These are phyloP conservation scores for Zaprionus tsacasi DNA, from an alignment of 1,140 invertebrate species.

Conservation along the genomic window DNA sequence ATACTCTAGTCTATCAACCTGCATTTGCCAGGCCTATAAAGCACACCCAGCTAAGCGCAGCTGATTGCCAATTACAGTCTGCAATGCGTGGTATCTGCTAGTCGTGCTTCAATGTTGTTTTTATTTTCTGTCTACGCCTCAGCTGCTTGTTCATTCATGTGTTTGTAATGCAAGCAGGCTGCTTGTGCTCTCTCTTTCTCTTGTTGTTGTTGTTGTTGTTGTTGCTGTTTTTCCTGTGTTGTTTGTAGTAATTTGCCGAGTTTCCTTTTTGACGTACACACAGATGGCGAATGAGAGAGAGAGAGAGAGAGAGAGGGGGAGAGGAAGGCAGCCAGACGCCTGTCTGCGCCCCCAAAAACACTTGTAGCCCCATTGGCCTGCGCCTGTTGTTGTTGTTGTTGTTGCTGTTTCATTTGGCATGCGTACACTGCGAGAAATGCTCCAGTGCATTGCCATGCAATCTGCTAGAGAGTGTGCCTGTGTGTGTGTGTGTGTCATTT, in stretches of 20 bases:
- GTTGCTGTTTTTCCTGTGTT: slow-evolving; percentile 39
- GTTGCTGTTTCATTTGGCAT: slow-evolving; percentile 46
- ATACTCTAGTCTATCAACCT: not conserved
- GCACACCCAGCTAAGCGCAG: not conserved
- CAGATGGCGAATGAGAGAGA: too few relatives aligned
- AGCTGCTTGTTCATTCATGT: slow-evolving; percentile 56
- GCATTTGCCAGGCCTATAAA: not conserved
- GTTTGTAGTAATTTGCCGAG: slow-evolving; percentile 68
- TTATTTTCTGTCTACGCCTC: slow-evolving; percentile 23
- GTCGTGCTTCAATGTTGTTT: not conserved
- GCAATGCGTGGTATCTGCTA: not conserved
- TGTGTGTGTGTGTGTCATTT: slow-evolving; percentile 27
- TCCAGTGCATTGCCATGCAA: not conserved
- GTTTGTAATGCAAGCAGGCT: slow-evolving; percentile 45
- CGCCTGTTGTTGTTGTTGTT: slow-evolving; percentile 29
- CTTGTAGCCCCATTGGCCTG: slow-evolving; percentile 64
- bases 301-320: not conserved
- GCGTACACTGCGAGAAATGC: slow-evolving; percentile 53
- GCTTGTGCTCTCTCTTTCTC: slow-evolving; percentile 47
- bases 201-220: slow-evolving; percentile 13
- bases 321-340: slow-evolving; percentile 21
- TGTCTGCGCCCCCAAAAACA: slow-evolving; percentile 51
- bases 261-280: slow-evolving; percentile 58
- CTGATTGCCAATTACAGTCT: not conserved
- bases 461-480: slow-evolving; percentile 11